Base-by-base conservation (phyloP, 2,113 vertebrate genomes). In the Narcine bancroftii region DNA sequence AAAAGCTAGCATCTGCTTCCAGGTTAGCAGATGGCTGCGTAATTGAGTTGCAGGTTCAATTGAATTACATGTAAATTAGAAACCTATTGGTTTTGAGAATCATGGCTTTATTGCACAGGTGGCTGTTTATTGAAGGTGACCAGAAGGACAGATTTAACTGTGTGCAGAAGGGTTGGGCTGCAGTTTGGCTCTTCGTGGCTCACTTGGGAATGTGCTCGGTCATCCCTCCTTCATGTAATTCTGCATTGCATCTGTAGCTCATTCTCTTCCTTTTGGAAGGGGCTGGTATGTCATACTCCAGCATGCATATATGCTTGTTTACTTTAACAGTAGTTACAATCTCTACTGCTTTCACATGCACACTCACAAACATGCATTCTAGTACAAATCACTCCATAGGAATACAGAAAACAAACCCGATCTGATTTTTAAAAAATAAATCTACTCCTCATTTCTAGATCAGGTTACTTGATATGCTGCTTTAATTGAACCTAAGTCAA, bases 61-160 rank as follows among this genome's bases (percentile, higher is more conserved):
- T 91, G 89, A 91, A 91, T 91, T 91, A 69, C 89, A 91, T 91
- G 60, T 91, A 91, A 91, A 91, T 91, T 69, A 91, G 65, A 91
- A 91, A 91, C 39, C 89, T 91, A 91, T 91, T 91, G 89, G 89
- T 71, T 91, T 69, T 91, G 89, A 29, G 63, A 66, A 91, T 69
- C 65, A 69, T 91, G 89, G 65, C 63, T 91, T 69, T 91, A 69
- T 91, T 91, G 65, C 89, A 66, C 89, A 91, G 89, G 89, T 91
- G 89, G 89, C 89, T 91, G 39, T 91, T 91, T 91, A 91, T 91
- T 91, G 63, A 91, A 91, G 89, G 89, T 91, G 89, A 91, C 63
- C 65, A 69, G 89, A 91, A 91, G 89, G 89, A 91, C 89, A 91
- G 63, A 11, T 91, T 91, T 91, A 69, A 91, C 63, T 47, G 36